Evolutionary conservation across 2,797 vertebrate species (phyloP), one percentile per base, ranked within the genome.

Genomic region (Chaetophractus vellerosus): DNA sequence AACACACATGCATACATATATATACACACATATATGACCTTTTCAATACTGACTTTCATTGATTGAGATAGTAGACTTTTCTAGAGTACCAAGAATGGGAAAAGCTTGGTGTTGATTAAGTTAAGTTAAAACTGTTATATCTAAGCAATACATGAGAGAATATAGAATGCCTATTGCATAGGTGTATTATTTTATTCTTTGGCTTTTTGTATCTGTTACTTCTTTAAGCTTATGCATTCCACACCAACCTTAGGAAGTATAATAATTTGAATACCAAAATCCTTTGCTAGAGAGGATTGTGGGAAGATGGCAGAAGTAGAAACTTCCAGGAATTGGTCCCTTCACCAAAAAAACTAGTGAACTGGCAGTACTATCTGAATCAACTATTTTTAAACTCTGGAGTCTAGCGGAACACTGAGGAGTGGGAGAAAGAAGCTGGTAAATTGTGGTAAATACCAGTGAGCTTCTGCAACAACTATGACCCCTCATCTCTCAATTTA

Each of bases 71-170:
- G 28, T 59, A 50, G 78, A 81, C 83, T 68, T 83, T 82, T 96
- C 68, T 71, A 92, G 14, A 57, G 12, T 76, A 21, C 10, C 50
- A 63, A 50, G 55, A 9, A 5, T 79, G 18, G 45, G 19, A 68
- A 19, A 74, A 50, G 23, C 5, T 15, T 66, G 19, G n/a, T 33
- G 69, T 94, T 95, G 68, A 97, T 90, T 89, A 96, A 91, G 61
- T 82, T 88, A 97, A 86, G 64, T 57, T 11, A 68, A 0, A 74
- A 61, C 71, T 92, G 57, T 96, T 38, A 85, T 23, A 76, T 38
- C 79, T 69, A 72, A 50, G 10, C 9, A 95, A 28, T 33, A 15
- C 26, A 26, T 83, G 79, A 97, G 86, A 5, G 6, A 68, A 91
- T 15, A 9, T 84, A 61, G 36, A 76, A 71, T 66, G 57, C 71